phyloP scores from a whole-genome alignment of 2,797 vertebrate genomes.

The Ptychobarbus kaznakovi region DNA sequence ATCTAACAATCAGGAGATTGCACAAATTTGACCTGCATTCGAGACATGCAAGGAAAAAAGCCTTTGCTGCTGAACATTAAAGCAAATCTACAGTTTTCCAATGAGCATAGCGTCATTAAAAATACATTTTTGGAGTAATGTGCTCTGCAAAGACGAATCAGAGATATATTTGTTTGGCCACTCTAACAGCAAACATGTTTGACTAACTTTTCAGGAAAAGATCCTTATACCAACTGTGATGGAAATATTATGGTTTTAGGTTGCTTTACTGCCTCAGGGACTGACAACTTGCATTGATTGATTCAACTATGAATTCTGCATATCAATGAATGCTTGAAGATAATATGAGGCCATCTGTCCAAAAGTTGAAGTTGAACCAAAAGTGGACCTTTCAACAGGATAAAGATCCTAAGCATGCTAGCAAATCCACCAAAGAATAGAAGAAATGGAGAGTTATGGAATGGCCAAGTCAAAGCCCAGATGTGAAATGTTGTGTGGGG shows the following conservation, averaged over 20 bases:
- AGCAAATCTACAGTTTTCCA: not conserved
- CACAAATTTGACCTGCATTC: not conserved
- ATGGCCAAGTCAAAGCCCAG: not conserved
- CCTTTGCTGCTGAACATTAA: not conserved
- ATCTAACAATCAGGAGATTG: not conserved
- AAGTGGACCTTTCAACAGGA: not conserved
- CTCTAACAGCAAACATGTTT: not conserved
- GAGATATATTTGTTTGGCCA: not conserved
- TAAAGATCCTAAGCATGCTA: not conserved
- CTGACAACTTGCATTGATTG: not conserved
- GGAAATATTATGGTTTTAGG: not conserved
- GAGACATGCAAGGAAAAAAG: not conserved
- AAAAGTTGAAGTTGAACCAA: not conserved
- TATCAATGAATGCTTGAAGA: not conserved
- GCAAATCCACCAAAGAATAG: too few relatives aligned
- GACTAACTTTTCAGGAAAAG: not conserved
- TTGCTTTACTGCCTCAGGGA: not conserved
- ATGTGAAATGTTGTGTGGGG: not conserved
- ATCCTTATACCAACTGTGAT: not conserved
- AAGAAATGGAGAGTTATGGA: not conserved
- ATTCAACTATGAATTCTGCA: slow-evolving; percentile 2
- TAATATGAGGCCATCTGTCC: not conserved
- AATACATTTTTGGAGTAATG: not conserved
- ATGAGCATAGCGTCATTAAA: not conserved
- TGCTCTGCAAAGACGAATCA: not conserved